Conservation (phyloP, 2,888 invertebrate genomes). For the Dryobota labecula region DNA sequence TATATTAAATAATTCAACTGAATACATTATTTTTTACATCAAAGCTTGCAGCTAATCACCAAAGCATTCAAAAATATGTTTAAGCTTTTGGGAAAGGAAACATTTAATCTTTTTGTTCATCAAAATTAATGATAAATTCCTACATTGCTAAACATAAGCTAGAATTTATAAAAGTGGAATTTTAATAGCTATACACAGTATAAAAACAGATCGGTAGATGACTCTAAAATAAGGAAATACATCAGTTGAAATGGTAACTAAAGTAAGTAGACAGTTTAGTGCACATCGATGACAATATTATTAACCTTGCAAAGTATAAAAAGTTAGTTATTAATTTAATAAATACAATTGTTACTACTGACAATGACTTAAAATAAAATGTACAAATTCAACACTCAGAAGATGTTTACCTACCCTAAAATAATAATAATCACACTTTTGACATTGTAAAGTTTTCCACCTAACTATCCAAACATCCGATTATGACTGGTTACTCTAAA, state of each 20-base stretch:
- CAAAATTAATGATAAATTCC: conserved; percentile 21
- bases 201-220: conserved; percentile 62
- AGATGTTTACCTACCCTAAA: conserved; percentile 84
- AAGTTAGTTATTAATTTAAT: conserved; percentile 52
- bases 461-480: conserved; percentile 88
- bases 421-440: conserved; percentile 90
- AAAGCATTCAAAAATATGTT: conserved; percentile 26
- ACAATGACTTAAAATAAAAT: conserved; percentile 87
- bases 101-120: background rate
- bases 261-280: conserved; percentile 44
- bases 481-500: conserved; percentile 86
- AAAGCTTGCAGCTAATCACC: conserved; percentile 33
- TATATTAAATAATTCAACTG: conserved; percentile 31
- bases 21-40: conserved; percentile 28
- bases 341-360: conserved; percentile 66
- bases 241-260: conserved; percentile 66
- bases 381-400: conserved; percentile 85
- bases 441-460: conserved; percentile 90
- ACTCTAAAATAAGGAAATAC: conserved; percentile 37
- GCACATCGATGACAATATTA: conserved; percentile 35
- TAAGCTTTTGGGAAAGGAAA: conserved; percentile 14
- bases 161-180: conserved; percentile 6
- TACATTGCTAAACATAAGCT: conserved; percentile 24
- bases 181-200: background rate
- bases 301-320: conserved; percentile 43